Conservation (phyloP, 2,888 invertebrate genomes). For the Mythimna ferrago region DNA sequence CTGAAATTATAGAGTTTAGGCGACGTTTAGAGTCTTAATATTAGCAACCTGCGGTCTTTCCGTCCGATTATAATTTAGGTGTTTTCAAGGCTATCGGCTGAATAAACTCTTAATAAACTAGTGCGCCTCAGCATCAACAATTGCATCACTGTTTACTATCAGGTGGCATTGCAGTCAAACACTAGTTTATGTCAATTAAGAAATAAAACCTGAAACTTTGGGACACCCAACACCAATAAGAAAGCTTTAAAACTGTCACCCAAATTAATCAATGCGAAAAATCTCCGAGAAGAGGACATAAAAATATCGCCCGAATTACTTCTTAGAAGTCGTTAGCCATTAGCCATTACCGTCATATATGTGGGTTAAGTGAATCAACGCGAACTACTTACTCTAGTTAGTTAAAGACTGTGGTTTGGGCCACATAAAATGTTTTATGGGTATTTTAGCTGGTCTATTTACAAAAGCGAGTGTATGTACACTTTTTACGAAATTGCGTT, state of each 20-base stretch:
- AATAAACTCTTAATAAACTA: too few relatives aligned
- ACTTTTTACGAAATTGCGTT: conserved; percentile 14
- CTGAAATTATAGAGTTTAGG: neutral
- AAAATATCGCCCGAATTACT: conserved; percentile 41
- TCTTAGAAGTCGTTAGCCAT: conserved; percentile 40
- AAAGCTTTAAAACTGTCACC: conserved; percentile 26
- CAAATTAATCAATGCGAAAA: conserved; percentile 32
- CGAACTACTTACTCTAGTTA: conserved; percentile 30
- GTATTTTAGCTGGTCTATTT: conserved; percentile 42
- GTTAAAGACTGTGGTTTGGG: conserved; percentile 24
- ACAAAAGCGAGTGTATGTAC: conserved; percentile 27
- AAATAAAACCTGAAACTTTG: neutral
- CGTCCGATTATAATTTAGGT: too few relatives aligned
- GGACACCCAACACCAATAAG: conserved; percentile 20
- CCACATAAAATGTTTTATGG: conserved; percentile 51
- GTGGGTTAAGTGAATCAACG: conserved; percentile 54
- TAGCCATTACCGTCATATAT: conserved; percentile 44
- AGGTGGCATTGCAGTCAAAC: too few relatives aligned
- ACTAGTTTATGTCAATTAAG: too few relatives aligned
- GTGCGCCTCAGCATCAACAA: too few relatives aligned
- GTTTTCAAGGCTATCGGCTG: too few relatives aligned
- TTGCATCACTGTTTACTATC: too few relatives aligned
- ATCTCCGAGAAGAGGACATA: conserved; percentile 6
- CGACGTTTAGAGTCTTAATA: neutral
- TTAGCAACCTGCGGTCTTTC: neutral